A percentile compares a stretch with the other conserved stretches of the same genome.
phyloP scores from a whole-genome alignment of 2,888 invertebrate species.

The Calliopum simillimum region DNA sequence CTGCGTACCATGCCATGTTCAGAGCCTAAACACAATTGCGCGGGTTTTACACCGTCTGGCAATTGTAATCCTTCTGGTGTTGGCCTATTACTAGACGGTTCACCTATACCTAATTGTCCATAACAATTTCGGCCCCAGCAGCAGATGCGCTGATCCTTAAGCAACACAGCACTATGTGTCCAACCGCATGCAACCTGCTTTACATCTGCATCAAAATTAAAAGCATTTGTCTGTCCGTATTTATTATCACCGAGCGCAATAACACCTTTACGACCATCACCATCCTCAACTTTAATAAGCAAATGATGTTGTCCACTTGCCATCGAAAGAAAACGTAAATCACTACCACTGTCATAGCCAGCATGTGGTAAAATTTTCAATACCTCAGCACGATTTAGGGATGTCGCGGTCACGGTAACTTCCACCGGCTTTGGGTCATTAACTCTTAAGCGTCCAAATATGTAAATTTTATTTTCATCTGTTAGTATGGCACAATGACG shows the following conservation, averaged over 20 bases:
- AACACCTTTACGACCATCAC: conserved; percentile 64
- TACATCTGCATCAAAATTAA: conserved; percentile 70
- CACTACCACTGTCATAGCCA: conserved; percentile 40
- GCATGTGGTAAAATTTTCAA: conserved; percentile 57
- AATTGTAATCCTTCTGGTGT: conserved; percentile 56
- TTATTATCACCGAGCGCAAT: conserved; percentile 86
- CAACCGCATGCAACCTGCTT: conserved; percentile 75
- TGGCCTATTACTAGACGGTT: conserved; percentile 58
- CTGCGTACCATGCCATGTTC: conserved; percentile 82
- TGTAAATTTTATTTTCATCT: conserved; percentile 59
- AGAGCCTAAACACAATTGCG: conserved; percentile 73
- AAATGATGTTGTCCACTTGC: conserved; percentile 86
- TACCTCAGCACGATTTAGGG: conserved; percentile 58
- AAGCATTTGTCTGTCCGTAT: conserved; percentile 77
- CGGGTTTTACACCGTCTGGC: conserved; percentile 51
- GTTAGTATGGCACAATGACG: conserved; percentile 63
- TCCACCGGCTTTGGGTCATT: conserved; percentile 58
- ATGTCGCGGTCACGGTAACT: conserved; percentile 57
- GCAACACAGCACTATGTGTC: conserved; percentile 79
- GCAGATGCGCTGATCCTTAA: conserved; percentile 73
- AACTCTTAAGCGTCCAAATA: conserved; percentile 62
- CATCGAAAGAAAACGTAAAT: conserved; percentile 71
- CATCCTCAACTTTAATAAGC: conserved; percentile 55
- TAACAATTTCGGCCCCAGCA: conserved; percentile 86
- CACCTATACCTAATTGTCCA: conserved; percentile 76